These are phyloP conservation scores for Xestia rhomboidea DNA, from an alignment of 2,888 invertebrate species.

Conservation along the genomic window DNA sequence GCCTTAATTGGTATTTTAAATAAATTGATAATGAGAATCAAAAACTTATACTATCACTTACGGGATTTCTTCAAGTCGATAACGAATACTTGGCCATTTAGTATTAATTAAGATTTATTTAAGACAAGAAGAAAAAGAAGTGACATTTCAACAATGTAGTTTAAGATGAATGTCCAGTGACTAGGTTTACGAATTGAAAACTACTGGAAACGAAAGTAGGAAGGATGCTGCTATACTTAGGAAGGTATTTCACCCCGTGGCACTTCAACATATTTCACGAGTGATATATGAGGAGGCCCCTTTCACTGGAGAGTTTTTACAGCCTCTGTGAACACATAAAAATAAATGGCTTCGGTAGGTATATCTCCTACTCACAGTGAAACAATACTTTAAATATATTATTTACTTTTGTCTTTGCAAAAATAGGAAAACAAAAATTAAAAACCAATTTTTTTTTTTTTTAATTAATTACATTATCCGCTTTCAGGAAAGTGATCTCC, in stretches of 20 bases:
- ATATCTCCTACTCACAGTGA: neutral
- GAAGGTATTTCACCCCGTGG: constrained; percentile 34
- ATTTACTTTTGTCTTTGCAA: neutral
- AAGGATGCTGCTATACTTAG: neutral
- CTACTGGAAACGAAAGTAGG: constrained; percentile 2
- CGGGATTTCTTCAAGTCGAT: neutral
- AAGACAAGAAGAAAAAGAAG: no score
- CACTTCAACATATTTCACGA: constrained; percentile 43
- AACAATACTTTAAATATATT: neutral
- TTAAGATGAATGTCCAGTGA: neutral
- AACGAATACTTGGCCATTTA: neutral
- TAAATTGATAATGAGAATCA: neutral
- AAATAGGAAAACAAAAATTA: no score
- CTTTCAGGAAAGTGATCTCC: neutral
- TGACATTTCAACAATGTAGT: neutral
- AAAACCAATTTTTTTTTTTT: no score
- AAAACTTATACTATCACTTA: no score
- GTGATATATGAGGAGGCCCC: constrained; percentile 38
- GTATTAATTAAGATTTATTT: no score
- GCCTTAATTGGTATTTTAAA: no score
- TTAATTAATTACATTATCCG: no score
- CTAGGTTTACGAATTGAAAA: neutral
- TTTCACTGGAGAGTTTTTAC: constrained; percentile 35
- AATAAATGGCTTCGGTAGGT: constrained; percentile 31
- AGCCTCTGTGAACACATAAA: constrained; percentile 24